Conservation (phyloP, 2,113 vertebrate species). For the Bubo scandiacus region DNA sequence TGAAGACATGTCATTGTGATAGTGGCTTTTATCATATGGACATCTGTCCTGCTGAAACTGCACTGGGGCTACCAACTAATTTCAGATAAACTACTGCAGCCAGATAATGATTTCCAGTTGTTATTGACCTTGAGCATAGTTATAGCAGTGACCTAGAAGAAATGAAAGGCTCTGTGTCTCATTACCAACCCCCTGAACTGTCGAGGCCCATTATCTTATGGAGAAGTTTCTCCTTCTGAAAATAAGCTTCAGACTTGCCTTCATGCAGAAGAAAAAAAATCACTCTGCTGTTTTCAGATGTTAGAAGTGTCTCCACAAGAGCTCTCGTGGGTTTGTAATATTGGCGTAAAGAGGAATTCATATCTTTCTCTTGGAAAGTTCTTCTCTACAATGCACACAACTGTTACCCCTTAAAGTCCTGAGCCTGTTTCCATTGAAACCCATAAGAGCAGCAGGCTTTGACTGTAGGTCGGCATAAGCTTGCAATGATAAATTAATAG, state of each 20-base stretch:
- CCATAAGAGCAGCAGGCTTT: background rate
- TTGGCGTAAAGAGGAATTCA: background rate
- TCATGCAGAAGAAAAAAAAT: background rate
- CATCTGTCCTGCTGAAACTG: constrained; percentile 8
- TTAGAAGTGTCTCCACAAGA: background rate
- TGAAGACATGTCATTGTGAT: background rate
- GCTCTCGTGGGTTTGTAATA: background rate
- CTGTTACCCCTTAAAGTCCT: background rate
- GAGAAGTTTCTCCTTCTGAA: constrained; percentile 31
- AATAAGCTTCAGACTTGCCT: background rate
- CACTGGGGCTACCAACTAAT: background rate
- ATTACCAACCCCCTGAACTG: constrained; percentile 14
- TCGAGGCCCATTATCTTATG: background rate
- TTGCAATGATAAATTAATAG: constrained; percentile 8
- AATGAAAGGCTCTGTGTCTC: constrained; percentile 19
- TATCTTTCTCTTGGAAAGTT: background rate
- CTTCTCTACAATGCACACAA: background rate
- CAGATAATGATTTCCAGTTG: constrained; percentile 36
- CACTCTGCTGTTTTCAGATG: background rate
- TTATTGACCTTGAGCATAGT: constrained; percentile 12
- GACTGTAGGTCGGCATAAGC: background rate
- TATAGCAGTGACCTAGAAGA: constrained; percentile 25
- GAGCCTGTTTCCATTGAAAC: background rate
- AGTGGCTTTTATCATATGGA: background rate
- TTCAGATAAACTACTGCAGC: constrained; percentile 18